These are phyloP conservation scores for Branchinecta lindahli DNA, from an alignment of 1,140 invertebrate genomes.

Conservation along the genomic window DNA sequence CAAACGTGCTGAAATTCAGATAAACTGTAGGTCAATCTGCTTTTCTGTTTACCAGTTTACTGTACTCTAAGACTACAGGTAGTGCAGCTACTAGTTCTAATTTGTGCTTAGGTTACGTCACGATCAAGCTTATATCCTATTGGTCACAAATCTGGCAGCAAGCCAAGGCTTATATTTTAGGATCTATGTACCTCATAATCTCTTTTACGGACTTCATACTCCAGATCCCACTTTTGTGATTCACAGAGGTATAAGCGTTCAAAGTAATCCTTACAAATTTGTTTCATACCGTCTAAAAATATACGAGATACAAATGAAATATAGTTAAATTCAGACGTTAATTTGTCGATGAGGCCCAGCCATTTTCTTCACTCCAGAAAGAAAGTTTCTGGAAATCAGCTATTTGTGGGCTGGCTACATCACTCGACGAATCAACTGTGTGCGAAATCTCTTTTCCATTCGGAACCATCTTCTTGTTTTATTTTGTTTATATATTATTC, in stretches of 20 bases:
- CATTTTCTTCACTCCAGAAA: not conserved
- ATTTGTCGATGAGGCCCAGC: too few relatives aligned
- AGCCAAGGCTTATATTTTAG: conserved; percentile 10
- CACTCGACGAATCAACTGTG: too few relatives aligned
- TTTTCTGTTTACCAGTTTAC: too few relatives aligned
- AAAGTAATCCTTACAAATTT: conserved; percentile 87
- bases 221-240: conserved; percentile 98
- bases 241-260: conserved; percentile 88
- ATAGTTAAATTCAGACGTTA: too few relatives aligned
- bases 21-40: too few relatives aligned
- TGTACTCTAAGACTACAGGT: too few relatives aligned
- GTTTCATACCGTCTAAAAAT: conserved; percentile 55
- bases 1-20: too few relatives aligned
- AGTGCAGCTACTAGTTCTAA: conserved; percentile 1
- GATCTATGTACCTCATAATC: conserved; percentile 75
- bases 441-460: too few relatives aligned
- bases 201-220: conserved; percentile 94
- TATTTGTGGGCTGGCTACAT: too few relatives aligned
- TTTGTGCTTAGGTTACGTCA: not conserved
- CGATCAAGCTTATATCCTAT: not conserved
- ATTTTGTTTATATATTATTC: too few relatives aligned
- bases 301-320: conserved; percentile 2
- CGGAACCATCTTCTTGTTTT: too few relatives aligned
- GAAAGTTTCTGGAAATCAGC: not conserved
- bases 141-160: not conserved